These are phyloP conservation scores for Gobionotothen gibberifrons DNA, from an alignment of 2,797 vertebrate species.

Conservation along the genomic window DNA sequence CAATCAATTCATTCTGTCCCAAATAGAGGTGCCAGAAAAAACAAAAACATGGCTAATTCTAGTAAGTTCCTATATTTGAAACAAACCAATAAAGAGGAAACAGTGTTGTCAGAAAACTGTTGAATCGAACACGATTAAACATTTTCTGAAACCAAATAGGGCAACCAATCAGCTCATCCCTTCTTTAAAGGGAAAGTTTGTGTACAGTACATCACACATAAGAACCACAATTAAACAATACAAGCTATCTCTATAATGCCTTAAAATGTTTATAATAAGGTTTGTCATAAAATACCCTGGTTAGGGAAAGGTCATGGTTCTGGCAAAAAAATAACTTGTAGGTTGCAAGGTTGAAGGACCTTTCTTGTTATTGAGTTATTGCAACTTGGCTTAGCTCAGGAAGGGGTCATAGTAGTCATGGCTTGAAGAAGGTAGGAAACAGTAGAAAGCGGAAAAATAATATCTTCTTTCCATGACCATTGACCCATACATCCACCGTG, in stretches of 20 bases:
- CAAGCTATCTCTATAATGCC: too few species aligned
- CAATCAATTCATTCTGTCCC: slow-evolving; percentile 23
- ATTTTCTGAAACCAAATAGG: neutral
- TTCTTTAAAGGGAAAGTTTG: neutral
- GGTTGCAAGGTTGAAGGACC: neutral
- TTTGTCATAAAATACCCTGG: too few species aligned
- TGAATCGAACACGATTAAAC: neutral
- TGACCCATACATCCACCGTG: neutral
- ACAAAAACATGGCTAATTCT: neutral
- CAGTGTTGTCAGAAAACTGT: neutral
- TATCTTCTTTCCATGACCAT: neutral
- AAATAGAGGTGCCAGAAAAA: slow-evolving; percentile 18
- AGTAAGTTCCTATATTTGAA: slow-evolving; percentile 8
- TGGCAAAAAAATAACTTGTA: neutral
- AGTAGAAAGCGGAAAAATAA: neutral
- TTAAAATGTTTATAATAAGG: too few species aligned
- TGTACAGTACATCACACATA: slow-evolving; percentile 1
- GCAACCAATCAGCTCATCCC: neutral
- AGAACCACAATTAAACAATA: too few species aligned
- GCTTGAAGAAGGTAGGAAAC: neutral
- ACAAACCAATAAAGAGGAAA: neutral
- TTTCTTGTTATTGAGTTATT: neutral
- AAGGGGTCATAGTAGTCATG: neutral
- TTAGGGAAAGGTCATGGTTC: neutral
- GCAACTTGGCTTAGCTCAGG: neutral